These are phyloP conservation scores for Marmota monax DNA, from an alignment of 2,113 vertebrate species.

Conservation along the genomic window DNA sequence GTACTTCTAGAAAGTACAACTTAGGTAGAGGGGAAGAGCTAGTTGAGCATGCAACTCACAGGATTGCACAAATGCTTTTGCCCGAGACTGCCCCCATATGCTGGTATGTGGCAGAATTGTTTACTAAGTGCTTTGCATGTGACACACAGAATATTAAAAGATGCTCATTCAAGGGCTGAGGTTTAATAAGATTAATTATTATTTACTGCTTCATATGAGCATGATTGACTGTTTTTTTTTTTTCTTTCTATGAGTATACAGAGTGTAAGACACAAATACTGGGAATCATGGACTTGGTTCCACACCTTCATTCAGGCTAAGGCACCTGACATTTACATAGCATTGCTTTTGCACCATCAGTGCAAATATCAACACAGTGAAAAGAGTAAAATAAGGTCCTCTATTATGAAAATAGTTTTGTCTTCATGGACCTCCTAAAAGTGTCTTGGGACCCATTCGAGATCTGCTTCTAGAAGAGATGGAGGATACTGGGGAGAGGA, in stretches of 20 bases:
- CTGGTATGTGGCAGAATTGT: background rate
- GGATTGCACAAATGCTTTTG: background rate
- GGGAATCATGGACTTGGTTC: background rate
- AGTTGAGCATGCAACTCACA: background rate
- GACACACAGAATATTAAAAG: background rate
- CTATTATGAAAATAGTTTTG: background rate
- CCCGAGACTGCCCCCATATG: background rate
- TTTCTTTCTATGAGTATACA: background rate
- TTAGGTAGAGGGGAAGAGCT: background rate
- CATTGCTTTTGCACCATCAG: background rate
- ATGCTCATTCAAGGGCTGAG: background rate
- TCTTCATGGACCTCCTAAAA: background rate
- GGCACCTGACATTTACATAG: background rate
- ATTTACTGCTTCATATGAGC: background rate
- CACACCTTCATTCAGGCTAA: background rate
- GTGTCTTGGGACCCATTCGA: background rate
- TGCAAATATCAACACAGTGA: background rate
- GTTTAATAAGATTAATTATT: background rate
- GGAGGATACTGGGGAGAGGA: background rate
- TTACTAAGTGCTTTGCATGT: background rate
- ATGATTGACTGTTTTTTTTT: background rate
- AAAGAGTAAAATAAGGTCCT: background rate
- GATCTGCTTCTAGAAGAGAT: background rate
- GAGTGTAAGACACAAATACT: background rate
- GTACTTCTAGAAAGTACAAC: too few relatives aligned